phyloP scores from a whole-genome alignment of 1,140 invertebrate genomes.

The Procambarus clarkii region DNA sequence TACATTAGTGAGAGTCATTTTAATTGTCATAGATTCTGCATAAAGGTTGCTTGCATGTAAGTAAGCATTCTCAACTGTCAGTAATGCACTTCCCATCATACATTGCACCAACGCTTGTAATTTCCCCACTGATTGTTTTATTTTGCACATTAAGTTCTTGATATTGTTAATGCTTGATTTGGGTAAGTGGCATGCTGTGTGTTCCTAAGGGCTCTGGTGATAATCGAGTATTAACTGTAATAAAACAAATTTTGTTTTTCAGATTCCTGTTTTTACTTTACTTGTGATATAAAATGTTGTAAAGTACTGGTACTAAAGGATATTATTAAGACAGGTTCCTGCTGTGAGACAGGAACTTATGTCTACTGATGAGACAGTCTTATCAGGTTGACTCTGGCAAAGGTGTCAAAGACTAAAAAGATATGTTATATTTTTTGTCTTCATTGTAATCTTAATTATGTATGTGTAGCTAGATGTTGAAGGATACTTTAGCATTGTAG shows the following conservation, averaged over 20 bases:
- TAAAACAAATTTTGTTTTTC: neutral
- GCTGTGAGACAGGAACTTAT: too few relatives aligned
- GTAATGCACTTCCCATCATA: neutral
- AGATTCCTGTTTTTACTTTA: neutral
- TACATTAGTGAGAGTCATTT: neutral
- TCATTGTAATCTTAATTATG: too few relatives aligned
- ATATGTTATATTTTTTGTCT: too few relatives aligned
- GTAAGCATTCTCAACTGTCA: neutral
- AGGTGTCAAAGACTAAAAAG: too few relatives aligned
- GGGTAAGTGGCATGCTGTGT: conserved; percentile 32
- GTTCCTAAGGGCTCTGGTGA: neutral
- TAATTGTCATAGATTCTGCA: neutral
- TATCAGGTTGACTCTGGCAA: too few relatives aligned
- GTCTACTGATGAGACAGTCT: too few relatives aligned
- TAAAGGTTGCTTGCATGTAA: neutral
- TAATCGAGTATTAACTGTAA: neutral
- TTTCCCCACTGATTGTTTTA: neutral
- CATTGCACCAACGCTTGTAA: neutral
- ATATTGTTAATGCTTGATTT: conserved; percentile 39
- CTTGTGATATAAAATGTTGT: neutral
- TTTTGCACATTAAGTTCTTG: neutral
- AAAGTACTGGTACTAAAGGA: neutral
- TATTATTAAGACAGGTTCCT: too few relatives aligned
- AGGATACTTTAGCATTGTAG: too few relatives aligned
- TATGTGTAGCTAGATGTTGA: too few relatives aligned